Evolutionary conservation across 1,140 invertebrate species (phyloP), one percentile per base, ranked within the genome.

Genomic region (Eupristina koningsbergeri): DNA sequence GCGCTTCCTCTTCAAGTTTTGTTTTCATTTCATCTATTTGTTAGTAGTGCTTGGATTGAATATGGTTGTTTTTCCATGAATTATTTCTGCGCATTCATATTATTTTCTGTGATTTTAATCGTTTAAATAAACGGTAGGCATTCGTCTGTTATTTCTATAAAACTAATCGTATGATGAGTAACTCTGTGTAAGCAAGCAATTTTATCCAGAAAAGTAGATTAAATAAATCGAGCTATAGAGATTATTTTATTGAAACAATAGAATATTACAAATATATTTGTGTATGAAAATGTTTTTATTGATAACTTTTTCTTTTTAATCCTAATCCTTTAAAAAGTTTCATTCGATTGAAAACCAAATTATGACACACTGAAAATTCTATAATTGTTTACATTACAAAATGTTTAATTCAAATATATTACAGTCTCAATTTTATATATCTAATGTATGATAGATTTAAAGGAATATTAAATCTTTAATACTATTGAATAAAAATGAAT

Each of bases 221-320:
- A 88, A 91, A 88, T 88, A 88, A 88, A 88, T 87, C 88, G 87
- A 88, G 86, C 88, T 89, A 89, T 90, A 89, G 90, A 90, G 87
- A 88, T 85, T 86, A 87, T 87, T 89, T 89, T 88, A 91, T 91
- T 88, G 89, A 90, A 90, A 90, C 88, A 87, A 88, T 85, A 85
- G 86, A 89, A 73, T 84, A 86, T 75, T 45, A 41, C 3, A 61
- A 67, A 79, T 58, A 26, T 36, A 39, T 0, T 15, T 6, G 11
- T 31, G 29, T 7, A 29, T 19, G 11, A 34, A 39, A 39, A 71
- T 41, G n/a, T 41, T 74, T n/a, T 0, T 75, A 17, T 34, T 31
- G 0, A 34, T 53, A 81, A 15, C 53, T 71, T 71, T 29, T 22
- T n/a, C 17, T 39, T 22, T 53, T 67, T 19, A 41, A 63, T 47